A percentile compares a stretch with the other conserved stretches of the same genome.
Evolutionary conservation across 1,140 invertebrate species (phyloP).

Genomic region (Drosophila ficusphila): DNA sequence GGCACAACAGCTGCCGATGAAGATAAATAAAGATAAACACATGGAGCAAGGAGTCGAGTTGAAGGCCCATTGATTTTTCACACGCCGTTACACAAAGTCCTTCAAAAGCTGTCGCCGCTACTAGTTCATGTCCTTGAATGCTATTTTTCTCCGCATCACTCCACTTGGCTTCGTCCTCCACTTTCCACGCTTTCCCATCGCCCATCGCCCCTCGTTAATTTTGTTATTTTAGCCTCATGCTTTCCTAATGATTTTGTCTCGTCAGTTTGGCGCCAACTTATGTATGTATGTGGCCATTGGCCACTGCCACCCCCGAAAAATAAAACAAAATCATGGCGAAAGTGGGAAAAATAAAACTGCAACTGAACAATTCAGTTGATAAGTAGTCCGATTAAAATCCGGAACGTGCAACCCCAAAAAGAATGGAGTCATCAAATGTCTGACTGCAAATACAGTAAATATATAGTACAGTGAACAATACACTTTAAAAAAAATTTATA

Average conservation of each 20-base stretch:
- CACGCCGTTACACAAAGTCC: slow-evolving; percentile 45
- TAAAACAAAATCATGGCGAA: neutral
- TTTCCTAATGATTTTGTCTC: slow-evolving; percentile 46
- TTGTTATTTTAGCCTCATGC: slow-evolving; percentile 51
- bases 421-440: slow-evolving; percentile 28
- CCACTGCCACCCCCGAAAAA: neutral
- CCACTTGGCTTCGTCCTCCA: neutral
- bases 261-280: slow-evolving; percentile 35
- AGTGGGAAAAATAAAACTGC: slow-evolving; percentile 12
- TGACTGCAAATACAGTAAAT: neutral
- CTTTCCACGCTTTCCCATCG: neutral
- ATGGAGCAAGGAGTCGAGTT: neutral
- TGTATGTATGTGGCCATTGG: too few relatives aligned
- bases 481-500: too few relatives aligned
- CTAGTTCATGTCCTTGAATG: slow-evolving; percentile 64
- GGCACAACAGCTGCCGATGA: neutral
- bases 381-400: slow-evolving; percentile 39
- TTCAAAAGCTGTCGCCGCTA: slow-evolving; percentile 19
- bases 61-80: slow-evolving; percentile 74
- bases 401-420: slow-evolving; percentile 32
- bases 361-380: slow-evolving; percentile 31
- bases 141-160: slow-evolving; percentile 49
- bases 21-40: neutral
- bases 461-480: too few relatives aligned
- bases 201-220: slow-evolving; percentile 20